These are phyloP conservation scores for Tachycineta bicolor DNA, from an alignment of 2,113 vertebrate species.

Conservation along the genomic window DNA sequence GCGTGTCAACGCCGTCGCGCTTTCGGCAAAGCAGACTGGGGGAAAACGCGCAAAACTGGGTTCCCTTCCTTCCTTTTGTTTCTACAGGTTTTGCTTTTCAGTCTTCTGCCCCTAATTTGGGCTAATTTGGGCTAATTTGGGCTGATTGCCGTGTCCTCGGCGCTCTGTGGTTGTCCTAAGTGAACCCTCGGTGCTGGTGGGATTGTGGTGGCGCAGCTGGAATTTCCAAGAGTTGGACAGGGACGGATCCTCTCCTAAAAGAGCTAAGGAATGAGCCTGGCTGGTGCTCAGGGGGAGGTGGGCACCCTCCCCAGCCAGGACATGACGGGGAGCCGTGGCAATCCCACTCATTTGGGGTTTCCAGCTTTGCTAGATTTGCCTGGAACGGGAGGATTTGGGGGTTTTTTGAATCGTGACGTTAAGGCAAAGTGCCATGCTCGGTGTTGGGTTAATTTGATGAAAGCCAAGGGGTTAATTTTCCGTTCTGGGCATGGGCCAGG, in stretches of 20 bases:
- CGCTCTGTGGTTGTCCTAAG: background rate
- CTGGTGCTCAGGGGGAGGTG: background rate
- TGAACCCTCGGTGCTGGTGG: background rate
- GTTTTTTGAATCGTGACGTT: background rate
- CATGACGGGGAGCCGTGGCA: background rate
- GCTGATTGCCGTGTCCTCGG: background rate
- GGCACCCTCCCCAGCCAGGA: background rate
- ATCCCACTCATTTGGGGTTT: background rate
- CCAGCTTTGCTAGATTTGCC: background rate
- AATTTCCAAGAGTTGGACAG: background rate
- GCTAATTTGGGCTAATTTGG: background rate
- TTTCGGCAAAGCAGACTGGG: background rate
- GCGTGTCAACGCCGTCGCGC: background rate
- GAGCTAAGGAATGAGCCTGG: background rate
- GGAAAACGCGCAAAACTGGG: background rate
- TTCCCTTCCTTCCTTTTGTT: background rate
- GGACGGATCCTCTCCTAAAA: background rate
- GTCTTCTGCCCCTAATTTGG: background rate
- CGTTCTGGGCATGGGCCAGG: background rate
- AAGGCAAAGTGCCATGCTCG: rapidly evolving
- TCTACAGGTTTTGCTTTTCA: background rate
- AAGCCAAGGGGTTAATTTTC: background rate
- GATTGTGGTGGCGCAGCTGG: background rate
- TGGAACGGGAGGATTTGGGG: background rate
- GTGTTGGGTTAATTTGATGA: background rate